A percentile compares a stretch with the other conserved stretches of the same genome.
These are phyloP conservation scores for Sciaenops ocellatus DNA, from an alignment of 2,797 vertebrate genomes.

Conservation along the genomic window DNA sequence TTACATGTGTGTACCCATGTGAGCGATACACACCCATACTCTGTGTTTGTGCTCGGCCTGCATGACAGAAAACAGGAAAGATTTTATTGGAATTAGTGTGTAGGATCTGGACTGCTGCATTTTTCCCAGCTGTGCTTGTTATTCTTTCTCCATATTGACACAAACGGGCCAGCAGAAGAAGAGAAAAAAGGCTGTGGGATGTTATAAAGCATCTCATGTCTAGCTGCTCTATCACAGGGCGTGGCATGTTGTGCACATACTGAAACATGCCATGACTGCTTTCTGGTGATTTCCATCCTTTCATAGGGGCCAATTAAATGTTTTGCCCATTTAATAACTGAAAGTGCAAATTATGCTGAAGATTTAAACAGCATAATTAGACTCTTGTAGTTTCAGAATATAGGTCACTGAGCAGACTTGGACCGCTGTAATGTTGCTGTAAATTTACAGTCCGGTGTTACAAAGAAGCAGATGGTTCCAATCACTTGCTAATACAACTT, in stretches of 20 bases:
- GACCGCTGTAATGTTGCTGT: constrained; percentile 50
- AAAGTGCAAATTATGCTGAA: not conserved
- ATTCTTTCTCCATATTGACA: constrained; percentile 64
- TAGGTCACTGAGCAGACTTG: constrained; percentile 45
- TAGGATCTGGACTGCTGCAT: constrained; percentile 55
- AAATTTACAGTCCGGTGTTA: constrained; percentile 56
- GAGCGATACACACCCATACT: constrained; percentile 2
- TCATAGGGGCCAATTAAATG: constrained; percentile 1
- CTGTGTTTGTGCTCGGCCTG: constrained; percentile 39
- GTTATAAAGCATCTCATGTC: constrained; percentile 47
- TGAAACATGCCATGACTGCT: constrained; percentile 20
- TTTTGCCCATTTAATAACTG: constrained; percentile 24
- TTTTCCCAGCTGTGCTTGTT: constrained; percentile 77
- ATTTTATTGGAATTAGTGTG: constrained; percentile 52
- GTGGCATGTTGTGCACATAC: constrained; percentile 42
- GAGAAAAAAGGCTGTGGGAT: constrained; percentile 43
- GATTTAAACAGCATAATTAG: constrained; percentile 37
- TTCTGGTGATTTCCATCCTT: constrained; percentile 20
- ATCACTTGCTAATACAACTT: constrained; percentile 62
- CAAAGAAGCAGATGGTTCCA: constrained; percentile 75
- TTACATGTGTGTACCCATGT: not conserved
- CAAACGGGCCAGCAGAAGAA: constrained; percentile 52
- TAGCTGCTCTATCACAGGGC: constrained; percentile 54
- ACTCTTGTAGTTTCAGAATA: constrained; percentile 42
- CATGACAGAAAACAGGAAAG: constrained; percentile 38